These are phyloP conservation scores for Suricata suricatta DNA, from an alignment of 2,113 vertebrate species.

Conservation along the genomic window DNA sequence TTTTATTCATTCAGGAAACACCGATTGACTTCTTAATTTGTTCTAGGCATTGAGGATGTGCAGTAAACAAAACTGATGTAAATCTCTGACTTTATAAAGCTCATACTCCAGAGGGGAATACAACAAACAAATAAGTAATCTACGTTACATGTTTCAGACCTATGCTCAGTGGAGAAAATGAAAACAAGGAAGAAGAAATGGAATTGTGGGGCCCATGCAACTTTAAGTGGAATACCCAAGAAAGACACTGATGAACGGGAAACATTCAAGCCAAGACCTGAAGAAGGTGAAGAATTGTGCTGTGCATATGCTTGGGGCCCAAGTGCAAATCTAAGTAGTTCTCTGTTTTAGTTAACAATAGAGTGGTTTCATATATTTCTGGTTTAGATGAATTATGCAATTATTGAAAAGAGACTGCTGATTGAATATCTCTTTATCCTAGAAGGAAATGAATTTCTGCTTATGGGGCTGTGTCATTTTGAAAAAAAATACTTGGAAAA, in stretches of 20 bases:
- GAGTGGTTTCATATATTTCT: background rate
- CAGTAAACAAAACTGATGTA: background rate
- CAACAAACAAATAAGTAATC: background rate
- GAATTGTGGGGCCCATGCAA: background rate
- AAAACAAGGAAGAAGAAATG: background rate
- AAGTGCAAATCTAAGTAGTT: background rate
- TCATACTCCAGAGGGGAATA: background rate
- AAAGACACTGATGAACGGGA: background rate
- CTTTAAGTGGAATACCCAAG: background rate
- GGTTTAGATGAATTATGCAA: background rate
- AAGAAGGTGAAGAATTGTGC: background rate
- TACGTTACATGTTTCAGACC: background rate
- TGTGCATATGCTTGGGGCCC: background rate
- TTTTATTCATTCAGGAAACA: constrained; percentile 1
- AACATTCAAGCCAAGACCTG: background rate
- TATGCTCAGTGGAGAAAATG: background rate
- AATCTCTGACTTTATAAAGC: background rate
- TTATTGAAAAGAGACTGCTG: background rate
- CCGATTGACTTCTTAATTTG: background rate
- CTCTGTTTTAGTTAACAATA: background rate
- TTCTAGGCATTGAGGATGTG: background rate
- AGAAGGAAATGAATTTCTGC: background rate
- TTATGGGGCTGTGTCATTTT: background rate
- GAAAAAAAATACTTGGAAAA: background rate
- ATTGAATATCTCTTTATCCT: background rate